These are phyloP conservation scores for Drosophila nr. perissopoda DNA, from an alignment of 2,888 invertebrate genomes.

Conservation along the genomic window DNA sequence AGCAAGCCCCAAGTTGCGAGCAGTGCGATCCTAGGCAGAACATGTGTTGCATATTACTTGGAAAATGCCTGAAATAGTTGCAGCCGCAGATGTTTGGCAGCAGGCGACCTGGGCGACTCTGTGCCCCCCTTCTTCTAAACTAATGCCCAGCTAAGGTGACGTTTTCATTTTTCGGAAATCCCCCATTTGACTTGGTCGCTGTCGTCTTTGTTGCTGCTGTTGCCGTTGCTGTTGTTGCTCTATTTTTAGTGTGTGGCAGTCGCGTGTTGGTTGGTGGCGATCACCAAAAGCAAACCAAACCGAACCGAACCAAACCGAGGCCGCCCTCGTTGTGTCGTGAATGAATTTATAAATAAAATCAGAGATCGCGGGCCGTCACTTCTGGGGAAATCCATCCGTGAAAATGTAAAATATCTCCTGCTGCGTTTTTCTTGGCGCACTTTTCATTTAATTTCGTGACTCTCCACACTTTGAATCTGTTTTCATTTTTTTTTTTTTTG, in stretches of 20 bases:
- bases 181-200: conserved; percentile 63
- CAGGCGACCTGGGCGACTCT: conserved; percentile 28
- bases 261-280: conserved; percentile 34
- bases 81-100: conserved; percentile 56
- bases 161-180: conserved; percentile 80
- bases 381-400: conserved; percentile 79
- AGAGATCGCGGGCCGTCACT: conserved; percentile 59
- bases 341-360: conserved; percentile 78
- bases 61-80: conserved; percentile 75
- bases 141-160: conserved; percentile 74
- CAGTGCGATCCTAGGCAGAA: conserved; percentile 35
- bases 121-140: conserved; percentile 43
- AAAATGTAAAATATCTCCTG: conserved; percentile 79
- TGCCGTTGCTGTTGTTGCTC: conserved; percentile 17
- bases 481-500: conserved; percentile 21
- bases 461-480: conserved; percentile 21
- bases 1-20: neutral
- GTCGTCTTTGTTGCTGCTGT: conserved; percentile 18
- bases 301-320: neutral
- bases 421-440: conserved; percentile 67
- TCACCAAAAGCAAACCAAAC: conserved; percentile 13
- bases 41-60: conserved; percentile 81
- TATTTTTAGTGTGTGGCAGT: conserved; percentile 67
- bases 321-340: conserved; percentile 65
- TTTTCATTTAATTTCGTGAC: conserved; percentile 41